A percentile compares a stretch with the other conserved stretches of the same genome.
These are phyloP conservation scores for Indicator maculatus DNA, from an alignment of 2,113 vertebrate genomes.

Conservation along the genomic window DNA sequence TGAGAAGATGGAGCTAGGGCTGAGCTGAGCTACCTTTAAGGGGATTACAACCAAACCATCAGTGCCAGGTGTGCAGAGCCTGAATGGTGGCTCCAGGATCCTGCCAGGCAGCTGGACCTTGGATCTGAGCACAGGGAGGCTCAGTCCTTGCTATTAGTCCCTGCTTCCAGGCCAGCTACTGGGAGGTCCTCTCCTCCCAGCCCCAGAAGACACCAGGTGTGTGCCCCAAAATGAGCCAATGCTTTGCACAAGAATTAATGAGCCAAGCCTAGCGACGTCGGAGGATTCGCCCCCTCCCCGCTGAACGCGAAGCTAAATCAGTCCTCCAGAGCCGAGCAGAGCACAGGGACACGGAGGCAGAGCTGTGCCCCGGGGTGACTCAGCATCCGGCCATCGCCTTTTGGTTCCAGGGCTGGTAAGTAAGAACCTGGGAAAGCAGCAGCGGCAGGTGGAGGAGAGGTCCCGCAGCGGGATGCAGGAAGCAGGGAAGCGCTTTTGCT, in stretches of 20 bases:
- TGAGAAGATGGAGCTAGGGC: rapidly evolving
- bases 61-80: not conserved
- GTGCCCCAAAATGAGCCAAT: not conserved
- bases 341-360: rapidly evolving
- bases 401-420: not conserved
- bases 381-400: not conserved
- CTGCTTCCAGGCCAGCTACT: not conserved
- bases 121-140: rapidly evolving
- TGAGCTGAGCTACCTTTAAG: not conserved
- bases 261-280: not conserved
- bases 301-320: not conserved
- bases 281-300: not conserved
- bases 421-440: not conserved
- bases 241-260: not conserved
- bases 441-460: not conserved
- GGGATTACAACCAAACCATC: rapidly evolving
- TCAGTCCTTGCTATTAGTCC: not conserved
- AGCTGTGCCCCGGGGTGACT: not conserved
- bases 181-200: not conserved
- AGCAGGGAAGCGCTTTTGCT: rapidly evolving
- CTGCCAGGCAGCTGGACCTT: not conserved
- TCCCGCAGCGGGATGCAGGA: not conserved
- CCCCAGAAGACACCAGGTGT: no score
- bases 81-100: rapidly evolving
- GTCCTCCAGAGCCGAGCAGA: not conserved